A percentile compares a stretch with the other conserved stretches of the same genome.
These are phyloP conservation scores for Xestoiulus laeticollis DNA, from an alignment of 2,888 invertebrate genomes.

Conservation along the genomic window DNA sequence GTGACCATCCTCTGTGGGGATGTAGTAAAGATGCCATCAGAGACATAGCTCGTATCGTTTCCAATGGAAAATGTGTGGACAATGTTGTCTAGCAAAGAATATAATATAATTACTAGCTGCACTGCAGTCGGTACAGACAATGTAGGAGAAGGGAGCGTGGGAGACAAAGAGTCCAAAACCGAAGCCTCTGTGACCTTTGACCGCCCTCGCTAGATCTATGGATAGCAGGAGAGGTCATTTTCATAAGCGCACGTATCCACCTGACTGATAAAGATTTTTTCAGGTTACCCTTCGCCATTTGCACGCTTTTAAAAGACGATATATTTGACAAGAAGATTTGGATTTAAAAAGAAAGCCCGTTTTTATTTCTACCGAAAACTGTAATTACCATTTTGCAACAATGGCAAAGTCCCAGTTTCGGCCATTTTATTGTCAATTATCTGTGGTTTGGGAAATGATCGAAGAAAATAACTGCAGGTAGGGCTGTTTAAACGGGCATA, in stretches of 20 bases:
- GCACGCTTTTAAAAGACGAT: conserved; percentile 19
- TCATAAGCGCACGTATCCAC: conserved; percentile 37
- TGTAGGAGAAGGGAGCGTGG: conserved; percentile 2
- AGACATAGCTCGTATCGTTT: neutral
- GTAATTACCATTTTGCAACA: conserved; percentile 8
- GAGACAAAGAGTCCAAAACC: neutral
- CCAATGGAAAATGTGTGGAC: neutral
- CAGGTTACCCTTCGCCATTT: conserved; percentile 16
- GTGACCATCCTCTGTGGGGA: conserved; percentile 48
- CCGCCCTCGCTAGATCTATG: neutral
- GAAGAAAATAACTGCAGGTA: neutral
- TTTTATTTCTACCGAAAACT: neutral
- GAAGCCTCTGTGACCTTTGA: neutral
- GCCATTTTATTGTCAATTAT: conserved; percentile 12
- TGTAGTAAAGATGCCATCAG: conserved; percentile 28
- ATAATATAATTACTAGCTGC: conserved; percentile 10
- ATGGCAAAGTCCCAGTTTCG: conserved; percentile 10
- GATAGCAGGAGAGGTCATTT: conserved; percentile 35
- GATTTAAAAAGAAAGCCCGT: neutral
- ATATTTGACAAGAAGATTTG: conserved; percentile 41
- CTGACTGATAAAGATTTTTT: conserved; percentile 16
- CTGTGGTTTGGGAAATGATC: neutral
- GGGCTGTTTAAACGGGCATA: neutral
- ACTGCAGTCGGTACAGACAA: neutral
- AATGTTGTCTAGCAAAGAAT: neutral